A percentile compares a stretch with the other conserved stretches of the same genome.
phyloP scores from a whole-genome alignment of 2,797 vertebrate species.

The Tinamus major region DNA sequence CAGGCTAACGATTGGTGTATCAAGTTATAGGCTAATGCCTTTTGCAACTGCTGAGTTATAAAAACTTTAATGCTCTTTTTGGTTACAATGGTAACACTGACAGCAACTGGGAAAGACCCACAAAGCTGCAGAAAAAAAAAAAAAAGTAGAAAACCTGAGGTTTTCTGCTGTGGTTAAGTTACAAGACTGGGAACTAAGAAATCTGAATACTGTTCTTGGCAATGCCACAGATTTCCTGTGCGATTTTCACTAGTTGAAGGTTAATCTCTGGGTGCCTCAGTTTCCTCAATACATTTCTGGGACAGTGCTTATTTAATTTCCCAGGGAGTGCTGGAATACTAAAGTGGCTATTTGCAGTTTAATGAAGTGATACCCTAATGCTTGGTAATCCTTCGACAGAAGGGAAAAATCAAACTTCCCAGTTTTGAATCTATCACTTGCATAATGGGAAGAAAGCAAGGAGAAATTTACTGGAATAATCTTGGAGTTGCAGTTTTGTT shows the following conservation, averaged over 20 bases:
- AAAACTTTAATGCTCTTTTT: slow-evolving; percentile 41
- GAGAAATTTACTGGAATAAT: slow-evolving; percentile 38
- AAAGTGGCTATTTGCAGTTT: not conserved
- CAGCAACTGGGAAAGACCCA: slow-evolving; percentile 19
- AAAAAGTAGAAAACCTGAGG: slow-evolving; percentile 17
- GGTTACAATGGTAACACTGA: slow-evolving; percentile 50
- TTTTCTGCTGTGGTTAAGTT: slow-evolving; percentile 25
- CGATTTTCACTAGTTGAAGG: not conserved
- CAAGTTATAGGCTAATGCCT: slow-evolving; percentile 55
- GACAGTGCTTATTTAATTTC: slow-evolving; percentile 16
- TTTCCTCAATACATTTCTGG: not conserved
- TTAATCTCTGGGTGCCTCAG: slow-evolving; percentile 49
- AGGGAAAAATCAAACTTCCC: not conserved
- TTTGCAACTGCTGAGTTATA: slow-evolving; percentile 63
- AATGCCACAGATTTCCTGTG: not conserved
- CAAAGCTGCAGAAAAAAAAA: slow-evolving; percentile 23
- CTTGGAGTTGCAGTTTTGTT: not conserved
- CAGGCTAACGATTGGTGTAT: slow-evolving; percentile 24
- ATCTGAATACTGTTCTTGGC: slow-evolving; percentile 47
- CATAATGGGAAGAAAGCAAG: slow-evolving; percentile 6
- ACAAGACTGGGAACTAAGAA: slow-evolving; percentile 24
- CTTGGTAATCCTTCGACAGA: not conserved
- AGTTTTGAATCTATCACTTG: not conserved
- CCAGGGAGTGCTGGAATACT: not conserved
- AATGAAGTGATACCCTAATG: not conserved